A percentile compares a stretch with the other conserved stretches of the same genome.
These are phyloP conservation scores for Vidua chalybeata DNA, from an alignment of 2,113 vertebrate genomes.

Conservation along the genomic window DNA sequence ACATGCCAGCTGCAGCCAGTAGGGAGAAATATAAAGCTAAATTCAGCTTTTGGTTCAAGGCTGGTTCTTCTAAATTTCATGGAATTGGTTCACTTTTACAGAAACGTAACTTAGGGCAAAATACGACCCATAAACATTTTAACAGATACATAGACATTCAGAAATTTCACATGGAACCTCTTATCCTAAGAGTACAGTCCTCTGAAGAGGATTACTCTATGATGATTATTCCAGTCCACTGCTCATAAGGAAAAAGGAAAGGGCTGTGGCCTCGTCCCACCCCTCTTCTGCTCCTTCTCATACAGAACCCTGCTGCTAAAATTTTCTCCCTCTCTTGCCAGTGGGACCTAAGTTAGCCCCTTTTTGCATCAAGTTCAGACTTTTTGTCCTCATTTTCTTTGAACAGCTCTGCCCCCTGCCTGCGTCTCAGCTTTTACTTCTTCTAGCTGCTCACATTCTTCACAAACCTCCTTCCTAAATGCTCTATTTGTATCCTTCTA, in stretches of 20 bases:
- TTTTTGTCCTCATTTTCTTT: conserved; percentile 54
- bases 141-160: neutral
- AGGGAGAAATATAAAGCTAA: conserved; percentile 19
- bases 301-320: neutral
- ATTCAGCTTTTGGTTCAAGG: neutral
- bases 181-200: neutral
- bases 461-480: conserved; percentile 17
- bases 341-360: neutral
- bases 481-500: conserved; percentile 32
- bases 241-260: neutral
- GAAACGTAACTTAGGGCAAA: neutral
- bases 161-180: neutral
- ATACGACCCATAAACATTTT: neutral
- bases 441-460: neutral
- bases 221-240: conserved; percentile 26
- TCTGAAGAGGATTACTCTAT: neutral
- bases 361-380: conserved; percentile 16
- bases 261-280: neutral
- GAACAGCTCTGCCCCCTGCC: conserved; percentile 64
- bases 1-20: conserved; percentile 24
- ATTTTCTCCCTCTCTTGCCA: neutral
- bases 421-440: conserved; percentile 30
- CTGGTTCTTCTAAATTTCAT: neutral
- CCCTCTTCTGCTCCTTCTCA: neutral
- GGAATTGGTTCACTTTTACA: neutral